Base-by-base conservation (phyloP, 2,888 invertebrate species). In the Athalia circularis region DNA sequence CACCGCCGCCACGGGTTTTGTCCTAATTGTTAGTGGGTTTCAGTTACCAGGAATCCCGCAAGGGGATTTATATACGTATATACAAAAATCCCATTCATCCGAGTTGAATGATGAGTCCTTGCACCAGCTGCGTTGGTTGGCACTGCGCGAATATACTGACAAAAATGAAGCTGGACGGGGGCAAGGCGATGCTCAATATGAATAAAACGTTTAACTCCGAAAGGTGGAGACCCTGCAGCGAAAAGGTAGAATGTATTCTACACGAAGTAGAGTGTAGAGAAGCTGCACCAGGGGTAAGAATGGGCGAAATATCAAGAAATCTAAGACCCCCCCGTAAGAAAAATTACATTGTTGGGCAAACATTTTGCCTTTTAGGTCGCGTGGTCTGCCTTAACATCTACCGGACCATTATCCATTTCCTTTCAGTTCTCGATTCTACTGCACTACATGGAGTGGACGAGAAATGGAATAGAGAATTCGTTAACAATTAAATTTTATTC, bases 261-360 rank as follows among this genome's bases (percentile, higher is more conserved):
- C 11, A 47, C 72, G 59, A 9, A 5, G 72, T 47, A 47, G 45
- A 72, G 29, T 29, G 2, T 29, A 29, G 29, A 29, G 29, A 29
- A 29, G 29, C 29, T 29, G 29, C 29, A 72, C 45, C 15, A 45
- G 47, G 57, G 7, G 70, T 57, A 57, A 70, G 57, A 70, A 70
- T 70, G 70, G 57, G 70, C 57, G 57, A 72, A 57, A 59, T 72
- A 43, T 72, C 59, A 29, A 29, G 29, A 29, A 29, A 29, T 59
- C 72, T 45, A 70, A 70, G 57, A 54, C 72, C 72, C 57, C 57
- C 59, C 72, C 45, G 59, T 43, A 72, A 45, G 47, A 72, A 72
- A 57, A 59, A 72, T 72, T 72, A 72, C 47, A 72, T 72, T 72
- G 72, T 72, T 72, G 72, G 72, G 72, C 72, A 72, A 72, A 72